Evolutionary conservation across 2,888 invertebrate species (phyloP), one percentile per base, ranked within the genome.

Genomic region (Druceiella hillmani): DNA sequence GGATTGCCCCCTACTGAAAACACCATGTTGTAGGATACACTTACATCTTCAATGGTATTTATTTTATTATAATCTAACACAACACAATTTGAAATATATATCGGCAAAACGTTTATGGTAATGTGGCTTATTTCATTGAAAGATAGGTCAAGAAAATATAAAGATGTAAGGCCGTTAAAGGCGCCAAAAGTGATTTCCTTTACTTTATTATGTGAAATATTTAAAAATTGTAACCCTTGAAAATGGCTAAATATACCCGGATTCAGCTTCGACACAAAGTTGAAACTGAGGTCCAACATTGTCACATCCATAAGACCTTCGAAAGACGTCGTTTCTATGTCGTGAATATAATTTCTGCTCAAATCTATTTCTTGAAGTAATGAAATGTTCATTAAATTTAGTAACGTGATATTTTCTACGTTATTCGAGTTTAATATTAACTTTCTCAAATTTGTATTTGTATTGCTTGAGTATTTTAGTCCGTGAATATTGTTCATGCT

Each of bases 161-260:
- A n/a, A n/a, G n/a, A n/a, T n/a, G n/a, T n/a, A n/a, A n/a, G n/a
- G n/a, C n/a, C n/a, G n/a, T n/a, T n/a, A n/a, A n/a, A n/a, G n/a
- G n/a, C n/a, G n/a, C n/a, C n/a, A n/a, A n/a, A n/a, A n/a, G n/a
- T n/a, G n/a, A n/a, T n/a, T n/a, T n/a, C n/a, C n/a, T n/a, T 7
- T 9, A 27, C 5, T 27, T 27, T 15, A 27, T 27, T 27, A 11
- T 27, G 11, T 5, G 27, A 27, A 5, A 27, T 6, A 27, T 27
- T 27, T 11, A 27, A 27, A 3, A 6, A 7, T 11, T 5, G 6
- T 10, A 27, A 5, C 12, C 4, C 3, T 7, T 10, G 4, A 3
- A n/a, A 9, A 3, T 27, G 6, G 5, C 7, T 27, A 11, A 27
- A 27, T 5, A 15, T 14, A 10, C 27, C 27, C 3, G 27, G 10